phyloP scores from a whole-genome alignment of 2,888 invertebrate genomes.

The Dolomedes plantarius region DNA sequence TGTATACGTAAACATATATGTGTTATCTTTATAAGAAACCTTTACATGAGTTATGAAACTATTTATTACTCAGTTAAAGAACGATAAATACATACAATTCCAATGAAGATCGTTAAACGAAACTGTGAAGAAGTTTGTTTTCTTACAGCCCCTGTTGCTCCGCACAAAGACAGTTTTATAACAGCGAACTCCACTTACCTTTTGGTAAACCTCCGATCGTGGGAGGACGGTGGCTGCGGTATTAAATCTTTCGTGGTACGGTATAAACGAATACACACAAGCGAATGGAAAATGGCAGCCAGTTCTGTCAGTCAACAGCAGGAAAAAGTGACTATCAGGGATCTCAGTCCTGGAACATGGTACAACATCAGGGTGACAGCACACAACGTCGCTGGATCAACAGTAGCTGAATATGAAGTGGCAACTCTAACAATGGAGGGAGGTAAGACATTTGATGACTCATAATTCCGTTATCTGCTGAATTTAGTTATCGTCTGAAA shows the following conservation, averaged over 20 bases:
- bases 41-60: too few relatives aligned
- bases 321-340: slow-evolving; percentile 53
- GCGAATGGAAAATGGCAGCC: slow-evolving; percentile 68
- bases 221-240: slow-evolving; percentile 77
- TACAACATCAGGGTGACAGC: slow-evolving; percentile 73
- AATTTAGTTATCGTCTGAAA: too few relatives aligned
- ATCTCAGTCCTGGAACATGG: slow-evolving; percentile 71
- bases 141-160: slow-evolving; percentile 76
- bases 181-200: slow-evolving; percentile 76
- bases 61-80: too few relatives aligned
- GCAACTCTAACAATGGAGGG: slow-evolving; percentile 67
- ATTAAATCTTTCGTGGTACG: slow-evolving; percentile 74
- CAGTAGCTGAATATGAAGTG: slow-evolving; percentile 71
- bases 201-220: slow-evolving; percentile 76
- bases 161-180: slow-evolving; percentile 73
- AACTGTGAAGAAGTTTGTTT: too few relatives aligned
- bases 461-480: too few relatives aligned
- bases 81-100: too few relatives aligned
- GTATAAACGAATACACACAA: slow-evolving; percentile 61
- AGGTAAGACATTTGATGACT: slow-evolving; percentile 39
- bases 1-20: too few relatives aligned
- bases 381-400: slow-evolving; percentile 73
- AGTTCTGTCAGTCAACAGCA: slow-evolving; percentile 32
- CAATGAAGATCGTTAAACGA: too few relatives aligned
- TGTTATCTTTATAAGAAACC: too few relatives aligned